Percentiles rank a stretch among this genome's conserved stretches.
Evolutionary conservation across 2,888 invertebrate species (phyloP).

Genomic region (Oscheius onirici): DNA sequence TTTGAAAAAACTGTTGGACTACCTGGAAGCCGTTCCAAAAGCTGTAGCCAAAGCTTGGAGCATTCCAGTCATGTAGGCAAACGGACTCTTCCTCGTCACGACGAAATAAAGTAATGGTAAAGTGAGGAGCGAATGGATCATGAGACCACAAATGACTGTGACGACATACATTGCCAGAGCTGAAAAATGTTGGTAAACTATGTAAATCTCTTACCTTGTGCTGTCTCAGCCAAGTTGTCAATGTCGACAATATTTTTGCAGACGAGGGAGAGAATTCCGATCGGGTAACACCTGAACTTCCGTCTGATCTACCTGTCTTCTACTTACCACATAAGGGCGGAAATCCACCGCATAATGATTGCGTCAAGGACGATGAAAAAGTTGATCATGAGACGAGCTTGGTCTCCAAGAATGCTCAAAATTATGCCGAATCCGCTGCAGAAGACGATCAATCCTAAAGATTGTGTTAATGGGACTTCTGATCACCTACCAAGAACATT

Average conservation of each 20-base stretch:
- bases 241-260: conserved; percentile 79
- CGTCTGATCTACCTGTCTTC: conserved; percentile 79
- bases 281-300: conserved; percentile 78
- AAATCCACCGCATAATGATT: conserved; percentile 90
- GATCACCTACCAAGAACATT: conserved; percentile 77
- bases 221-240: conserved; percentile 77
- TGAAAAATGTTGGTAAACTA: conserved; percentile 12
- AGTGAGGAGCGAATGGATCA: conserved; percentile 90
- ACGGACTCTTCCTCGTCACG: conserved; percentile 76
- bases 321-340: conserved; percentile 84
- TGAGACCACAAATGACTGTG: conserved; percentile 88
- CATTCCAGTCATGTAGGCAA: conserved; percentile 75
- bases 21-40: conserved; percentile 92
- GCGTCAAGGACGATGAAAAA: conserved; percentile 89
- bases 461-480: not conserved
- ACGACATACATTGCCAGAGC: conserved; percentile 89
- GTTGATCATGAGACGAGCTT: conserved; percentile 82
- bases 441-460: conserved; percentile 86
- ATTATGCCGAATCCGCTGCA: conserved; percentile 88
- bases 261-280: conserved; percentile 80
- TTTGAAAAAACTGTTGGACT: no score
- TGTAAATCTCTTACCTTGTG: conserved; percentile 73
- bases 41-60: conserved; percentile 92
- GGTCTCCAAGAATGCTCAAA: conserved; percentile 84
- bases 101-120: conserved; percentile 87